Evolutionary conservation across 2,888 invertebrate genomes (phyloP), one percentile per base, ranked within the genome.

Genomic region (Deilephila elpenor): DNA sequence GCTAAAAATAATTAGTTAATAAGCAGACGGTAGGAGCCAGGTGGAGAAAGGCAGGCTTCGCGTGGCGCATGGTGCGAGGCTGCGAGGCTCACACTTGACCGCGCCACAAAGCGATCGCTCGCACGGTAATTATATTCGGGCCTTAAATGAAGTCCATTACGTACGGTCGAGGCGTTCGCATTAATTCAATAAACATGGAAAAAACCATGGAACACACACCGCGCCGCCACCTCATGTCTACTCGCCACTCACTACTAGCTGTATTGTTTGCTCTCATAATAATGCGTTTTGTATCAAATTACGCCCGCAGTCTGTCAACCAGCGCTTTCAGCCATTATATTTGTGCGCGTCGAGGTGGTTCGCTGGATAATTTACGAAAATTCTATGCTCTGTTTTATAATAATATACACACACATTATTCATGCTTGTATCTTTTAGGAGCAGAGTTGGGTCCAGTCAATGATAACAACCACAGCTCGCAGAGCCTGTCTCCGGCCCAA

Each of bases 81-180:
- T 44, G 44, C 44, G 44, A 72, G 74, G 74, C 81, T 83, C 81
- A 86, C 87, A 86, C 84, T 78, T 84, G 86, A 81, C 77, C 84
- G 85, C 84, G 78, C 82, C 83, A 83, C 88, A 89, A 88, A 87
- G 84, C 82, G 83, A 79, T 79, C 82, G 82, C 74, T 81, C 81
- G 79, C 77, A 56, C 56, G 56, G 82, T 81, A 79, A 79, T 81
- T 80, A 82, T 80, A 83, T 80, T 79, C 77, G 75, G 75, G 76
- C 79, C 79, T 80, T 80, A 79, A 84, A 82, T 56, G 56, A 56
- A 56, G n/a, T 56, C n/a, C 6, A 81, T 82, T 77, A 80, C 72
- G 67, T 59, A 44, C 62, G 60, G 60, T 25, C 29, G 32, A 29
- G 60, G 11, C 59, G 59, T 32, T 61, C 60, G 29, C 5, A 56